Base-by-base conservation (phyloP, 2,113 vertebrate genomes). In the Muntiacus muntjak region DNA sequence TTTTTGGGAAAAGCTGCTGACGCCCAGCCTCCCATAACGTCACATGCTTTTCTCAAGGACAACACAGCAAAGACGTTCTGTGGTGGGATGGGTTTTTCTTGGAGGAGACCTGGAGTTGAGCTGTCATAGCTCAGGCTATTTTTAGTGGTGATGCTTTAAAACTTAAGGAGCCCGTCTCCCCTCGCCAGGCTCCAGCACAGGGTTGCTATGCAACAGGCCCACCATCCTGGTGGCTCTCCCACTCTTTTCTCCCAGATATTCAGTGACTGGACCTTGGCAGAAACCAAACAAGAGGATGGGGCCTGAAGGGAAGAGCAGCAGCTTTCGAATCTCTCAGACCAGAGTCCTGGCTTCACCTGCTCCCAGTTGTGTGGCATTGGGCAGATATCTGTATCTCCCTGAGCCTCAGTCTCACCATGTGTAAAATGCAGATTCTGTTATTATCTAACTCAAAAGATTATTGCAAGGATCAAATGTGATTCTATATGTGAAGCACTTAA, bases 161-260 rank as follows among this genome's bases (percentile, higher is more conserved):
- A 87, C 84, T 58, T n/a, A 7, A 95, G 74, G 97, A 98, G 52
- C 74, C 95, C 62, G 2, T 54, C 91, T 87, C 58, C 45, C 33
- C 71, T 89, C 45, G 6, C 93, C 87, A 87, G 15, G 40, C 94
- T 79, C 50, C 55, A 91, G 91, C 60, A 1, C 71, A 21, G 30
- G 60, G 98, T 98, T 98, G 98, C 98, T 97, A 97, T 54, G 97
- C 96, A 83, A 97, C 97, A 33, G 71, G 91, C 81, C 40, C 16
- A 30, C 60, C 47, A 57, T 54, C n/a, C 57, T 23, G 52, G 83
- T 33, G 91, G 28, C 40, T 84, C 81, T 90, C 85, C 58, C 23
- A 12, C 43, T 89, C 82, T 43, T 92, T 52, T 23, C 57, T 85
- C 67, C 52, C 10, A 4, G 81, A 85, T 52, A 55, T 3, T 92